These are phyloP conservation scores for Anolis sagrei DNA, from an alignment of 2,113 vertebrate genomes.

Conservation along the genomic window DNA sequence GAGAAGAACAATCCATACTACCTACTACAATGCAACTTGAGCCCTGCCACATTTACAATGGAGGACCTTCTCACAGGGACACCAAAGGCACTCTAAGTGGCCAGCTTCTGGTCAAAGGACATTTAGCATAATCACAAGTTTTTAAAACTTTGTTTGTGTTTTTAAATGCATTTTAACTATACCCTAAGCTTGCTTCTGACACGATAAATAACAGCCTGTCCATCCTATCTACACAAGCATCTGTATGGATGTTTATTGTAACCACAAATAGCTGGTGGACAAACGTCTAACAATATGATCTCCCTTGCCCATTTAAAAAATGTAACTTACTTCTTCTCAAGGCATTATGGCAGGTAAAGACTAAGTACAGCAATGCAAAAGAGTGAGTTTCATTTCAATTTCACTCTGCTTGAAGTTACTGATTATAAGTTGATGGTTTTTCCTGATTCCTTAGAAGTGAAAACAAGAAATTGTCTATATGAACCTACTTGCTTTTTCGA, in stretches of 20 bases:
- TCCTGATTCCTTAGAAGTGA: background rate
- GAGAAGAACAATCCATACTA: too few species aligned
- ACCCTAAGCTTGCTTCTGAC: too few species aligned
- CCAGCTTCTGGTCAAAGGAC: too few species aligned
- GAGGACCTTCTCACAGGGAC: too few species aligned
- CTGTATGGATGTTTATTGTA: background rate
- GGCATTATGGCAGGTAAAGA: background rate
- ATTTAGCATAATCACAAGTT: too few species aligned
- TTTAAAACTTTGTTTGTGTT: too few species aligned
- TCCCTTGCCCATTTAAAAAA: background rate
- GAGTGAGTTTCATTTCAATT: background rate
- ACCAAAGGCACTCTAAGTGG: too few species aligned
- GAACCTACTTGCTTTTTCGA: conserved; percentile 95
- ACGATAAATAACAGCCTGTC: too few species aligned
- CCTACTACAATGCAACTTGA: too few species aligned
- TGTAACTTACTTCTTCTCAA: background rate
- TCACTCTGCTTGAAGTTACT: accelerated
- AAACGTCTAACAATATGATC: background rate
- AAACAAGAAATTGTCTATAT: background rate
- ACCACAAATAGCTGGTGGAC: background rate
- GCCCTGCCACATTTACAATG: too few species aligned
- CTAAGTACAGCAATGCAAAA: background rate
- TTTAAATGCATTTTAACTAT: too few species aligned
- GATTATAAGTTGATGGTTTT: background rate
- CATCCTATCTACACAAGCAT: background rate